Conservation (phyloP, 2,113 vertebrate species). For the Tupaia tana region DNA sequence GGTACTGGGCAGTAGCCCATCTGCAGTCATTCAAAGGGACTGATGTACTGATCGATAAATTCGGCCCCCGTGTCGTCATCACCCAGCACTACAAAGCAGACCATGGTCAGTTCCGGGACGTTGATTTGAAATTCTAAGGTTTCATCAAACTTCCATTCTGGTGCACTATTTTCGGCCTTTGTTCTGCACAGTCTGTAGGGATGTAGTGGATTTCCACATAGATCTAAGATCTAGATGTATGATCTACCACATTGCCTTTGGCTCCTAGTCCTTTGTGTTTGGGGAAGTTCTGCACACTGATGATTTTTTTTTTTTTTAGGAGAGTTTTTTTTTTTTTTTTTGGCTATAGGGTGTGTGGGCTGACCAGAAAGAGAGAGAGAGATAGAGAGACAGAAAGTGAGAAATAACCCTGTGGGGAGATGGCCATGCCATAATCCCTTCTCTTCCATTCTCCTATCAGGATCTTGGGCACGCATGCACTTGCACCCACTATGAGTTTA, state of each 20-base stretch:
- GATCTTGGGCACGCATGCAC: too few relatives aligned
- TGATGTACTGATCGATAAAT: conserved; percentile 97
- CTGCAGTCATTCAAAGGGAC: conserved; percentile 98
- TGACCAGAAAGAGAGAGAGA: too few relatives aligned
- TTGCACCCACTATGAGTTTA: too few relatives aligned
- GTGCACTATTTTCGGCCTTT: conserved; percentile 96
- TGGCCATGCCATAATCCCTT: too few relatives aligned
- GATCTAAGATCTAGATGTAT: conserved; percentile 98
- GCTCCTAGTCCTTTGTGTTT: conserved; percentile 98
- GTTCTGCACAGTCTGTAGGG: conserved; percentile 97
- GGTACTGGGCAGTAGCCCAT: conserved; percentile 96
- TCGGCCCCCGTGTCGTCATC: conserved; percentile 99
- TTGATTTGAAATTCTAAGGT: conserved; percentile 99
- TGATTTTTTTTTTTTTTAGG: too few relatives aligned
- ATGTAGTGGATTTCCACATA: conserved; percentile 99
- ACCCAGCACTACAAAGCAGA: conserved; percentile 97
- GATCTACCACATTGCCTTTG: conserved; percentile 98
- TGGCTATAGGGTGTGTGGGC: too few relatives aligned
- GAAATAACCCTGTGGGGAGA: too few relatives aligned
- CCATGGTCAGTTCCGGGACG: conserved; percentile 97
- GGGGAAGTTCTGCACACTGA: conserved; percentile 92
- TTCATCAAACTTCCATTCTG: conserved; percentile 99
- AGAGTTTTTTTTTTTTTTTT: too few relatives aligned
- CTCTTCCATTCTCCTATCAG: too few relatives aligned
- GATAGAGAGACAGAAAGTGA: too few relatives aligned